Conservation (phyloP, 2,888 invertebrate species). For the Gibbula magus region DNA sequence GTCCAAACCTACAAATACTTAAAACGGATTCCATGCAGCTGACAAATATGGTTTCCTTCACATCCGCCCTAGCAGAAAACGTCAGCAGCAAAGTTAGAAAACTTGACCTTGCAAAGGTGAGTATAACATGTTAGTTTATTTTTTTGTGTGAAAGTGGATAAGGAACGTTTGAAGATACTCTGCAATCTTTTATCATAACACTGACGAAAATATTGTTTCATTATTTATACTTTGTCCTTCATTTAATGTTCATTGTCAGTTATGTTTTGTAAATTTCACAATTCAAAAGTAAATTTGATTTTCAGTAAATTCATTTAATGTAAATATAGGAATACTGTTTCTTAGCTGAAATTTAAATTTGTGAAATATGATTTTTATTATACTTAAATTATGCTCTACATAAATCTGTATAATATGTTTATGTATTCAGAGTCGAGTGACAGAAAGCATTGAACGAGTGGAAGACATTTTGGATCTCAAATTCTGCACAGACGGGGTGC, state of each 20-base stretch:
- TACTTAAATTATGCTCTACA: not conserved
- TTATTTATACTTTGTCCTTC: not conserved
- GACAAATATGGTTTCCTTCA: conserved; percentile 88
- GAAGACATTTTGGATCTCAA: conserved; percentile 96
- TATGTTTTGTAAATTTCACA: no score
- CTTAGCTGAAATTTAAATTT: not conserved
- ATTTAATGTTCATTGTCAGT: no score
- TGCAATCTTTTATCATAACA: not conserved
- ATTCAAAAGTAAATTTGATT: no score
- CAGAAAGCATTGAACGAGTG: conserved; percentile 94
- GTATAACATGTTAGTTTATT: not conserved
- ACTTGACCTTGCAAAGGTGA: conserved; percentile 91
- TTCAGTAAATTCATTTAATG: not conserved
- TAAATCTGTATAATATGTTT: not conserved
- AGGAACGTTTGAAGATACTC: not conserved
- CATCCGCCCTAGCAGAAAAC: conserved; percentile 91
- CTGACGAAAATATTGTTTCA: not conserved
- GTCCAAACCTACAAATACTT: conserved; percentile 84
- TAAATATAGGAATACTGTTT: not conserved
- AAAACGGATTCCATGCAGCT: conserved; percentile 82
- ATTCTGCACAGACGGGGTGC: conserved; percentile 97
- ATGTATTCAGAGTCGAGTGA: conserved; percentile 85
- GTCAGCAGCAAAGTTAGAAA: conserved; percentile 97
- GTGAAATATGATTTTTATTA: not conserved
- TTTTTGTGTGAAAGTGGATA: no score